Percentiles rank a stretch among this genome's conserved stretches.
phyloP scores from a whole-genome alignment of 2,888 invertebrate species.

The Chaetogeoica ovagalla region DNA sequence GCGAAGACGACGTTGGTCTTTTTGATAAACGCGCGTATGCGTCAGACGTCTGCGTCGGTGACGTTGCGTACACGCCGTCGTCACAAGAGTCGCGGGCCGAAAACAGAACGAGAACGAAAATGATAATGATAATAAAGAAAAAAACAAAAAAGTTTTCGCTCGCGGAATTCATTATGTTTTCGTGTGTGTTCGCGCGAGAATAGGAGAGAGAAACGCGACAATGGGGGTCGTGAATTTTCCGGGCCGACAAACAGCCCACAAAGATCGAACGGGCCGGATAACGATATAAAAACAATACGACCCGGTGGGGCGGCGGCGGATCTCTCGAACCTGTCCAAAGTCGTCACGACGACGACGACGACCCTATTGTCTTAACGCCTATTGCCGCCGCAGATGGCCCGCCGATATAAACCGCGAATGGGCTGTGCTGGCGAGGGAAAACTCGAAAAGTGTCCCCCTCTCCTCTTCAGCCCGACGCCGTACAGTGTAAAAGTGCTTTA shows the following conservation, averaged over 20 bases:
- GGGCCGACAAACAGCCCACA: conserved; percentile 50
- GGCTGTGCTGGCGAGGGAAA: conserved; percentile 45
- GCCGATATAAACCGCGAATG: conserved; percentile 49
- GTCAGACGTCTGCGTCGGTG: too few species aligned
- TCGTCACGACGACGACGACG: too few species aligned
- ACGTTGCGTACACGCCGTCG: not conserved
- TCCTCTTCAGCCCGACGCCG: not conserved
- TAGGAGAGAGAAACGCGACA: not conserved
- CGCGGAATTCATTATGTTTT: conserved; percentile 46
- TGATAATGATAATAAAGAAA: conserved; percentile 33
- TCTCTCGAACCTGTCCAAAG: conserved; percentile 51
- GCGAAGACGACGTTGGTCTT: conserved; percentile 46
- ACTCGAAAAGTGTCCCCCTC: conserved; percentile 39
- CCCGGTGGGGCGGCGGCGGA: conserved; percentile 36
- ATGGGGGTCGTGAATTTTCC: conserved; percentile 48
- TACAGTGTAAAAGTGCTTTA: not conserved
- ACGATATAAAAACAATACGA: conserved; percentile 52
- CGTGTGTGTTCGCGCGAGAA: conserved; percentile 22
- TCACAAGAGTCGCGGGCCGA: too few species aligned
- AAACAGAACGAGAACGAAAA: not conserved
- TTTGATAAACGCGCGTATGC: conserved; percentile 44
- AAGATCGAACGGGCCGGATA: conserved; percentile 45
- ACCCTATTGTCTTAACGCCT: conserved; percentile 53
- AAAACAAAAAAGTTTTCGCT: not conserved
- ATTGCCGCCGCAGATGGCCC: conserved; percentile 42